Percentiles rank a stretch among this genome's conserved stretches.
These are phyloP conservation scores for Phrynosoma blainvillii DNA, from an alignment of 2,113 vertebrate species.

Conservation along the genomic window DNA sequence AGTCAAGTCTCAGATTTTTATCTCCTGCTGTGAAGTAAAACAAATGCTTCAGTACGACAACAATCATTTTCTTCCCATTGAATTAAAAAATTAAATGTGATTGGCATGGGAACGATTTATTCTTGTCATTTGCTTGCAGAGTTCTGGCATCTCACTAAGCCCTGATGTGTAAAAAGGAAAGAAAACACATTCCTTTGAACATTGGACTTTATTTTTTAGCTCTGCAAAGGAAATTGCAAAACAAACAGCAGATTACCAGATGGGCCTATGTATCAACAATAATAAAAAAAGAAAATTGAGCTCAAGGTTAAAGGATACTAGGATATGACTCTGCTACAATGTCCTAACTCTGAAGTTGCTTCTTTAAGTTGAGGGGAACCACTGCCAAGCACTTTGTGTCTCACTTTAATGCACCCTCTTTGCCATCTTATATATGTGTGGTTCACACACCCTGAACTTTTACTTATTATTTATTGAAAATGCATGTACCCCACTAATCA, in stretches of 20 bases:
- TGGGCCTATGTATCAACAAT: conserved; percentile 36
- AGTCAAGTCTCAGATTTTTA: neutral
- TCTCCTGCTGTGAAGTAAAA: neutral
- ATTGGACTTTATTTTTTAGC: neutral
- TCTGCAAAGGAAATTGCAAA: conserved; percentile 47
- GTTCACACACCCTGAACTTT: neutral
- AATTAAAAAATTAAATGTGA: conserved; percentile 4
- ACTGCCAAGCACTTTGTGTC: neutral
- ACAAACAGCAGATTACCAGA: conserved; percentile 46
- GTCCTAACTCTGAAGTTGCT: conserved; percentile 19
- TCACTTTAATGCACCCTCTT: neutral
- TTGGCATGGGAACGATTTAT: neutral
- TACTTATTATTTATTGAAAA: neutral
- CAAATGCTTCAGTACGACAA: neutral
- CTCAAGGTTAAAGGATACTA: conserved; percentile 9
- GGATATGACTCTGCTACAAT: conserved; percentile 10
- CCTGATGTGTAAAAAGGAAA: conserved; percentile 4
- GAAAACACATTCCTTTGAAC: conserved; percentile 1
- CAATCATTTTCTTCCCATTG: neutral
- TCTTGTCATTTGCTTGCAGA: conserved; percentile 9
- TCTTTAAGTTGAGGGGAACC: neutral
- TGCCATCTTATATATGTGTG: neutral
- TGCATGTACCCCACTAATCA: neutral
- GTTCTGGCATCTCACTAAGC: conserved; percentile 16
- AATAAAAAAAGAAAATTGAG: neutral